Percentiles rank a stretch among this genome's conserved stretches.
Conservation (phyloP, 2,888 invertebrate genomes). For the Coenonympha glycerion region DNA sequence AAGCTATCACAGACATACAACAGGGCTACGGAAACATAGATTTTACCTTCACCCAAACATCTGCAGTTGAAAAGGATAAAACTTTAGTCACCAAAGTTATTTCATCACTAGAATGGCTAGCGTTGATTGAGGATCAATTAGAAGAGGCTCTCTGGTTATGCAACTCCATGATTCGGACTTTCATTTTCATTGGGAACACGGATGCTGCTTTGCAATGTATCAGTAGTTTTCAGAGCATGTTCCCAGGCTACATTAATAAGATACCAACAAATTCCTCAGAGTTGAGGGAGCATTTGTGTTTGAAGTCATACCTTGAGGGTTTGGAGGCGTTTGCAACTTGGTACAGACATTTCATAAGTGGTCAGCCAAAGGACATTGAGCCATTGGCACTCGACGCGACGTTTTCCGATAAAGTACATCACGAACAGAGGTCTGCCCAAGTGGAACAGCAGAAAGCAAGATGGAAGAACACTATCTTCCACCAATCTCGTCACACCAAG, state of each 20-base stretch:
- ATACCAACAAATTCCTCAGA: conserved; percentile 61
- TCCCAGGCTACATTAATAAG: conserved; percentile 53
- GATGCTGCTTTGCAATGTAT: conserved; percentile 88
- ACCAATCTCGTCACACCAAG: conserved; percentile 85
- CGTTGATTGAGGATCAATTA: conserved; percentile 84
- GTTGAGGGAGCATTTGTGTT: conserved; percentile 89
- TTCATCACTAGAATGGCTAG: conserved; percentile 88
- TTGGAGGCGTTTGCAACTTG: conserved; percentile 92
- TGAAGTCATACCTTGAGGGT: conserved; percentile 90
- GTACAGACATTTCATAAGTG: conserved; percentile 88
- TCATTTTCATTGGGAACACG: conserved; percentile 86
- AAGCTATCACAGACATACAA: conserved; percentile 70
- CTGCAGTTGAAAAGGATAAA: conserved; percentile 75
- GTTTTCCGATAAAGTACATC: conserved; percentile 91
- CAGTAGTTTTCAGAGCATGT: conserved; percentile 52
- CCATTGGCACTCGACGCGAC: conserved; percentile 76
- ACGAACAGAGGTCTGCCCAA: conserved; percentile 88
- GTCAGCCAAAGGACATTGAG: conserved; percentile 83
- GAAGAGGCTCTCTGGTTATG: conserved; percentile 89
- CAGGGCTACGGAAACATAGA: conserved; percentile 68
- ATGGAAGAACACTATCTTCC: conserved; percentile 81
- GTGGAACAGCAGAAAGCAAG: conserved; percentile 86
- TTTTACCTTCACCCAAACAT: conserved; percentile 79
- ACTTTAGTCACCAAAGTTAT: conserved; percentile 59
- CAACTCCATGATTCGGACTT: conserved; percentile 91